phyloP scores from a whole-genome alignment of 2,797 vertebrate genomes.

The Geotrypetes seraphini region DNA sequence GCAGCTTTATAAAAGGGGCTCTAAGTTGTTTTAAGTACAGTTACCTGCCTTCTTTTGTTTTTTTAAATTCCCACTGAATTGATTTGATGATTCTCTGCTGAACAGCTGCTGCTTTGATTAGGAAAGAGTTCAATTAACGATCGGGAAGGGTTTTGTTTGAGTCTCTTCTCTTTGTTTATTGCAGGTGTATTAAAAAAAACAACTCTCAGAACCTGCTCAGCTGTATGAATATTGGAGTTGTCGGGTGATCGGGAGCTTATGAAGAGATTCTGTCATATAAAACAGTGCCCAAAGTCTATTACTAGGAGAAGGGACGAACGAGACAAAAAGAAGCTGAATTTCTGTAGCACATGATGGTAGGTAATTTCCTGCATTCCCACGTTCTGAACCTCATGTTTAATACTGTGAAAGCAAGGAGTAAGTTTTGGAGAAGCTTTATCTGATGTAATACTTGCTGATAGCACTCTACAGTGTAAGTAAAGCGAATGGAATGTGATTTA shows the following conservation, averaged over 20 bases:
- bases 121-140: slow-evolving; percentile 4
- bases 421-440: slow-evolving; percentile 11
- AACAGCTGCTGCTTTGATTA: slow-evolving; percentile 6
- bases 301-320: slow-evolving; percentile 58
- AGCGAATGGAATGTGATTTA: slow-evolving; percentile 58
- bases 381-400: background rate
- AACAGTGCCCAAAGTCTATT: slow-evolving; percentile 63
- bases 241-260: slow-evolving; percentile 64
- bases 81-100: slow-evolving; percentile 1
- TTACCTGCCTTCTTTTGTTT: no score
- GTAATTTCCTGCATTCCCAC: slow-evolving; percentile 21
- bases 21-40: slow-evolving; percentile 10
- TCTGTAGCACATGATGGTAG: slow-evolving; percentile 60
- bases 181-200: slow-evolving; percentile 42
- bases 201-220: slow-evolving; percentile 26
- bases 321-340: slow-evolving; percentile 47
- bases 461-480: slow-evolving; percentile 15
- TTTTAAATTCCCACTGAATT: slow-evolving; percentile 18
- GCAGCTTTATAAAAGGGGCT: no score
- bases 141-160: no score
- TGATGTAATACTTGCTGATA: slow-evolving; percentile 22
- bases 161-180: slow-evolving; percentile 14
- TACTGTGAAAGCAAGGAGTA: slow-evolving; percentile 1
- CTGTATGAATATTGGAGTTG: slow-evolving; percentile 47
- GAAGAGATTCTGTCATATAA: slow-evolving; percentile 64